A percentile compares a stretch with the other conserved stretches of the same genome.
Conservation (phyloP, 37 sponge, comb jelly and placozoan genomes). For the Theonella swinhoei region DNA sequence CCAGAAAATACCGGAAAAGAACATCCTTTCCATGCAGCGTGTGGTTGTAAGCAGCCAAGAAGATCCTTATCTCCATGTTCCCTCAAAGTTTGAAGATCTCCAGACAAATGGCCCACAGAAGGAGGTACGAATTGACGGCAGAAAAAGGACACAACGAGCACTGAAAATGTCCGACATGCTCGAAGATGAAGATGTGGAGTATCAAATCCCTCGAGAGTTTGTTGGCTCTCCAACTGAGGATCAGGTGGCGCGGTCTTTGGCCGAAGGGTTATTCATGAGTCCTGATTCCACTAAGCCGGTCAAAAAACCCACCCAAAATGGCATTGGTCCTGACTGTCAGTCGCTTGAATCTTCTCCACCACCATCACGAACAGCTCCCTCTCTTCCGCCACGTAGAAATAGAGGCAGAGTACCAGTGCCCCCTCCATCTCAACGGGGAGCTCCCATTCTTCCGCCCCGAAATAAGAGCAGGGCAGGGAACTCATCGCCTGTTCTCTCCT, state of each 20-base stretch:
- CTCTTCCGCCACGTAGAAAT: too few relatives aligned
- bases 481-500: too few relatives aligned
- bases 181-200: not conserved
- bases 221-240: not conserved
- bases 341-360: too few relatives aligned
- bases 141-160: not conserved
- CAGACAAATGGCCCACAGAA: not conserved
- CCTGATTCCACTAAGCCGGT: too few relatives aligned
- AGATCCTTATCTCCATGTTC: conserved; percentile 33
- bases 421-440: too few relatives aligned
- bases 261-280: not conserved
- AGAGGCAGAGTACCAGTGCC: too few relatives aligned
- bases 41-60: conserved; percentile 25
- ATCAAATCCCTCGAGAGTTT: not conserved
- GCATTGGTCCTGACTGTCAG: too few relatives aligned
- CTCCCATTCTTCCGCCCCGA: too few relatives aligned
- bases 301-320: too few relatives aligned
- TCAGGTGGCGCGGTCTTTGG: not conserved
- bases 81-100: conserved; percentile 21
- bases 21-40: conserved; percentile 5
- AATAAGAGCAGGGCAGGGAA: too few relatives aligned
- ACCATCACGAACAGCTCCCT: too few relatives aligned
- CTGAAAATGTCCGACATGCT: not conserved
- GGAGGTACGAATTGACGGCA: conserved; percentile 26
- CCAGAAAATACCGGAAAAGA: not conserved